These are phyloP conservation scores for Drosophila putrida DNA, from an alignment of 2,888 invertebrate species.

Conservation along the genomic window DNA sequence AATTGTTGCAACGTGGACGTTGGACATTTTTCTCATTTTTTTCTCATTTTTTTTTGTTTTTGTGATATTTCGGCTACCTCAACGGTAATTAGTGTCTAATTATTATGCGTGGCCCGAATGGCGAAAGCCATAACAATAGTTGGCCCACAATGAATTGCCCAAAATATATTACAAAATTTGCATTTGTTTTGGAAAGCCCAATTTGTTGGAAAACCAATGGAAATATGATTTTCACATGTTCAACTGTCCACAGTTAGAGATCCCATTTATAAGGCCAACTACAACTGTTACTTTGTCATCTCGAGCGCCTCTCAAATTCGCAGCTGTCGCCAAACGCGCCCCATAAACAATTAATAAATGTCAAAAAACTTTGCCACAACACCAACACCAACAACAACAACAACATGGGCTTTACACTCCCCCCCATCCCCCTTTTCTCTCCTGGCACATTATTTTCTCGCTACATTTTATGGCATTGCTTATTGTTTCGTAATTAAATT, in stretches of 20 bases:
- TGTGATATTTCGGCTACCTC: conserved; percentile 8
- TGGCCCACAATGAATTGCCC: conserved; percentile 36
- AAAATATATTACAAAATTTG: conserved; percentile 44
- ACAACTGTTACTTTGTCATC: conserved; percentile 18
- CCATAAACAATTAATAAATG: conserved; percentile 79
- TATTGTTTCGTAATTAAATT: conserved; percentile 65
- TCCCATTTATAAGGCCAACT: conserved; percentile 7
- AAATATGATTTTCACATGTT: conserved; percentile 14
- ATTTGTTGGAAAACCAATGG: conserved; percentile 4
- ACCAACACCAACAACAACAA: conserved; percentile 35
- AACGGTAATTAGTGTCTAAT: conserved; percentile 71
- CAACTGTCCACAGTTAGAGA: not conserved
- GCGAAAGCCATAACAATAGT: conserved; percentile 24
- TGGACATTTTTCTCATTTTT: conserved; percentile 22
- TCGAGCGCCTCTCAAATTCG: conserved; percentile 53
- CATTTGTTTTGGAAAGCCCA: conserved; percentile 22
- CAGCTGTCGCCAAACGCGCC: conserved; percentile 73
- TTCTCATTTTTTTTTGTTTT: not conserved
- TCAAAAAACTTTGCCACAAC: conserved; percentile 73
- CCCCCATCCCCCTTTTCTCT: not conserved
- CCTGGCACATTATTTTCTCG: conserved; percentile 61
- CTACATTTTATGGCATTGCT: conserved; percentile 48
- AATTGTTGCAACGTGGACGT: conserved; percentile 74
- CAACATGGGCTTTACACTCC: conserved; percentile 5
- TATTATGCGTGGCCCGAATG: conserved; percentile 49